Base-by-base conservation (phyloP, 1,140 invertebrate species). In the Macrocentrus cingulum region DNA sequence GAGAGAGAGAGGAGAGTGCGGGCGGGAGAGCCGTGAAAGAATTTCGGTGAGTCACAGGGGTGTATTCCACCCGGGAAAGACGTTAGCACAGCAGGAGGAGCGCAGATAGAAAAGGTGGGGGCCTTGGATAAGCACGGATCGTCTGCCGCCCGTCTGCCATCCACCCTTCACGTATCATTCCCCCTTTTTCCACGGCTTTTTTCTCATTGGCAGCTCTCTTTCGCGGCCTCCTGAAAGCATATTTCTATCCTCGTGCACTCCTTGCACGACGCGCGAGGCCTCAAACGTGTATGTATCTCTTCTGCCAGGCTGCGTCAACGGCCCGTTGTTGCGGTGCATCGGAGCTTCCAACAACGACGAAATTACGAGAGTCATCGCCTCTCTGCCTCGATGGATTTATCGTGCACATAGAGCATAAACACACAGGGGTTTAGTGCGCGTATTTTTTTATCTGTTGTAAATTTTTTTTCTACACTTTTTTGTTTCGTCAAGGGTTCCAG, bases 141-240 rank as follows among this genome's bases (percentile, higher is more conserved):
- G 76, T 78, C 76, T 77, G 76, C 74, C 75, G 72, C 68, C 72
- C 68, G 76, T 77, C 76, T 76, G 77, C 74, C 67, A 66, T 69
- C 64, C 68, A 60, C 67, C 66, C 64, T 66, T 63, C 63, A 56
- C 64, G 58, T 41, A 44, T 22, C 49, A 11, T 61, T 39, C 20
- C 29, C 49, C 46, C 36, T 57, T 57, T 23, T 36, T 16, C 53
- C 55, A 49, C 37, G 61, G 41, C 54, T 55, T 41, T 42, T 59
- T 50, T 55, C 50, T 46, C 44, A 45, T 46, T 22, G 29, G 46
- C 56, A 42, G 39, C 36, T 45, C 54, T 58, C 49, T 39, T 54
- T 56, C 53, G 36, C 51, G 48, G 48, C 46, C 50, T 56, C 45
- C 56, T 44, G 23, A 25, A 39, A 23, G 42, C 34, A 44, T 46